A percentile compares a stretch with the other conserved stretches of the same genome.
phyloP scores from a whole-genome alignment of 2,113 vertebrate species.

The Bufo gargarizans region DNA sequence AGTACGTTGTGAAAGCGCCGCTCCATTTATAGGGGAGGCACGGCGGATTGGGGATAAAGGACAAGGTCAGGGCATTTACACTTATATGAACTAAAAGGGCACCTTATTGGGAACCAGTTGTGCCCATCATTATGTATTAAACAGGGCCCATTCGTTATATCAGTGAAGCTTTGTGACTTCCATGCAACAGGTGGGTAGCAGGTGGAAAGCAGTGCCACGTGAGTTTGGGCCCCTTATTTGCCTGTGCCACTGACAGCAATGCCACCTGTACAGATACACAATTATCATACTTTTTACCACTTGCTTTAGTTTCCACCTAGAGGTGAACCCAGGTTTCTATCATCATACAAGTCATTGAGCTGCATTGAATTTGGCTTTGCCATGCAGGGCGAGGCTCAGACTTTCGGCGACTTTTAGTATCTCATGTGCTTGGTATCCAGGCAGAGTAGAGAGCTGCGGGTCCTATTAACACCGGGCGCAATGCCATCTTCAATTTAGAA shows the following conservation, averaged over 20 bases:
- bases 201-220: neutral
- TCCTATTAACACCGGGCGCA: neutral
- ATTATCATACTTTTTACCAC: neutral
- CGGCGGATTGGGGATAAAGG: no score
- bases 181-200: neutral
- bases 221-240: neutral
- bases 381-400: neutral
- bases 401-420: neutral
- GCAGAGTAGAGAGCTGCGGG: neutral
- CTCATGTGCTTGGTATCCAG: neutral
- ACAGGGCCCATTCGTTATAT: neutral
- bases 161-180: neutral
- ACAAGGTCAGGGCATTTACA: neutral
- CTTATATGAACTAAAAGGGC: neutral
- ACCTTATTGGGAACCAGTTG: neutral
- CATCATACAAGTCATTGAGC: neutral
- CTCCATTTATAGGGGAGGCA: no score
- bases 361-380: neutral
- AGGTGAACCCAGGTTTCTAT: neutral
- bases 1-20: no score
- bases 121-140: neutral
- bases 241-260: neutral
- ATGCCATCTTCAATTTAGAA: neutral
- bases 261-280: neutral
- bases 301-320: neutral